A percentile compares a stretch with the other conserved stretches of the same genome.
phyloP scores from a whole-genome alignment of 2,113 vertebrate species.

The Tiliqua scincoides region DNA sequence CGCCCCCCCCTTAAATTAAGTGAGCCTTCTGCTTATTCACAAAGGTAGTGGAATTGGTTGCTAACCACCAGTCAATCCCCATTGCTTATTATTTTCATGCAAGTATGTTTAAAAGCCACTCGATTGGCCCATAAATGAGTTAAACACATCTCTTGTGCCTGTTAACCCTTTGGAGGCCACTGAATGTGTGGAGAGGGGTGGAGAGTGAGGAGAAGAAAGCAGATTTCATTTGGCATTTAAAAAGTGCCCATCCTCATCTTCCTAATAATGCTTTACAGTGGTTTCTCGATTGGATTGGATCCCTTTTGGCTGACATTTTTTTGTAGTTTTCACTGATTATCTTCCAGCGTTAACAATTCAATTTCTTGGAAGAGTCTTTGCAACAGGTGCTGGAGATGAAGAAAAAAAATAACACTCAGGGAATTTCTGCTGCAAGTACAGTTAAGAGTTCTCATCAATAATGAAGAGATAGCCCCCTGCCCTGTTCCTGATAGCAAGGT shows the following conservation, averaged over 20 bases:
- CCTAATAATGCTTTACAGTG: conserved; percentile 17
- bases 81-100: neutral
- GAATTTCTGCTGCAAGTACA: neutral
- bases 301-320: conserved; percentile 34
- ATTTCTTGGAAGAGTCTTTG: neutral
- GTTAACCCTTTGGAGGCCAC: neutral
- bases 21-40: neutral
- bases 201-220: neutral
- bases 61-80: neutral
- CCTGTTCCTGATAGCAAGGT: conserved; percentile 14
- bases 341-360: neutral
- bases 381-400: neutral
- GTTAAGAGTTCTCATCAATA: neutral
- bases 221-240: neutral
- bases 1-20: rapidly evolving
- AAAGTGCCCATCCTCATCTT: neutral
- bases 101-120: neutral
- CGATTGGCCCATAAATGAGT: rapidly evolving
- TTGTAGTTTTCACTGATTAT: neutral
- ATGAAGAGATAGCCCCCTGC: conserved; percentile 30
- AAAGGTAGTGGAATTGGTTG: neutral
- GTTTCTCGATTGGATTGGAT: neutral
- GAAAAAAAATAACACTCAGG: neutral
- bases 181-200: neutral
- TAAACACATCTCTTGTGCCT: neutral